phyloP scores from a whole-genome alignment of 2,888 invertebrate genomes.

The Metopia argyrocephala region DNA sequence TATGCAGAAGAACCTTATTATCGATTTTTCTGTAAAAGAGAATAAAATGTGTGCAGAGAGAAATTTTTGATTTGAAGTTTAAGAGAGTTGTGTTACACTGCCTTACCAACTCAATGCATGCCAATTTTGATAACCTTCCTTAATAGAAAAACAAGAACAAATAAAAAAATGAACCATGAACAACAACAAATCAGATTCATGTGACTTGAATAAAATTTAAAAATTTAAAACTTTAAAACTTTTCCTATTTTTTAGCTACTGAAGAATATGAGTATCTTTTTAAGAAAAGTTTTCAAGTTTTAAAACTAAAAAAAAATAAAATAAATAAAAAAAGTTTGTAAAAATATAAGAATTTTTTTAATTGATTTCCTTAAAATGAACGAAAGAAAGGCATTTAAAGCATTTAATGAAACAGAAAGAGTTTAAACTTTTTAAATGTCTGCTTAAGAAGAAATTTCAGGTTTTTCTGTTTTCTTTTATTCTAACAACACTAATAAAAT shows the following conservation, averaged over 20 bases:
- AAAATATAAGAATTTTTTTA: too few species aligned
- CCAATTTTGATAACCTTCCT: slow-evolving; percentile 38
- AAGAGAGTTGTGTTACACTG: neutral
- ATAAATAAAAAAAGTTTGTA: too few species aligned
- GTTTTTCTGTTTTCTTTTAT: too few species aligned
- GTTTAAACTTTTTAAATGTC: too few species aligned
- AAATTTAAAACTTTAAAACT: neutral
- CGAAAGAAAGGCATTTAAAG: too few species aligned
- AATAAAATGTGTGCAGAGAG: neutral
- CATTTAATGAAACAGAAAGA: too few species aligned
- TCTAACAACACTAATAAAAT: too few species aligned
- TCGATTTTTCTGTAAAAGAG: slow-evolving; percentile 16
- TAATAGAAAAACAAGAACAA: neutral
- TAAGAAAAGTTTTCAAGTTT: slow-evolving; percentile 8
- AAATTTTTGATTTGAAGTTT: neutral
- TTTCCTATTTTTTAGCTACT: neutral
- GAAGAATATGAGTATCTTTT: too few species aligned
- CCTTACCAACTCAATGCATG: slow-evolving; percentile 16
- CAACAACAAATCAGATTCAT: slow-evolving; percentile 14
- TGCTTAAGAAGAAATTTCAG: too few species aligned
- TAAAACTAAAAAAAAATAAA: too few species aligned
- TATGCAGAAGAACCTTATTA: slow-evolving; percentile 22
- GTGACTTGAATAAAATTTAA: slow-evolving; percentile 35
- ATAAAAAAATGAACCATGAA: neutral
- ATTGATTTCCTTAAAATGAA: too few species aligned